Percentiles rank a stretch among this genome's conserved stretches.
These are phyloP conservation scores for Lordiphosa mommai DNA, from an alignment of 1,140 invertebrate genomes.

Conservation along the genomic window DNA sequence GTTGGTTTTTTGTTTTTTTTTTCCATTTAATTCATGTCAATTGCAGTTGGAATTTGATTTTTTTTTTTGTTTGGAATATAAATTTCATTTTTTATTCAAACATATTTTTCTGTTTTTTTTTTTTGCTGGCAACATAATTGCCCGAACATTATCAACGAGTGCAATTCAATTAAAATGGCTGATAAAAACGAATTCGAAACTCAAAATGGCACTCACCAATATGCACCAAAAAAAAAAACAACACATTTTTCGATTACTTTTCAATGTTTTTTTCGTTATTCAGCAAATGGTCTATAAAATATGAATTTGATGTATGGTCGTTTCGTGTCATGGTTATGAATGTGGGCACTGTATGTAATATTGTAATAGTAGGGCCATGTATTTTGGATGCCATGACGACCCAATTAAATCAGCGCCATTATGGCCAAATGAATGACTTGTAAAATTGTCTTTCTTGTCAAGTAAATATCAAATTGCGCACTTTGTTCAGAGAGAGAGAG, in stretches of 20 bases:
- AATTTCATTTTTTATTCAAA: slow-evolving; percentile 15
- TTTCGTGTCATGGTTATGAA: slow-evolving; percentile 36
- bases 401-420: slow-evolving; percentile 52
- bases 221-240: neutral
- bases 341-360: slow-evolving; percentile 33
- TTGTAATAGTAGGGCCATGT: no score
- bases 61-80: slow-evolving; percentile 20
- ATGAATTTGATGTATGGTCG: slow-evolving; percentile 29
- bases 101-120: slow-evolving; percentile 19
- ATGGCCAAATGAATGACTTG: slow-evolving; percentile 72
- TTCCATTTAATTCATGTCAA: slow-evolving; percentile 36
- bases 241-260: slow-evolving; percentile 27
- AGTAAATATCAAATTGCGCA: slow-evolving; percentile 55
- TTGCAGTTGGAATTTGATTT: slow-evolving; percentile 18
- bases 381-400: no score
- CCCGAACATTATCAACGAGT: slow-evolving; percentile 38
- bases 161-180: slow-evolving; percentile 44
- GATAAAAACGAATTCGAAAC: slow-evolving; percentile 34
- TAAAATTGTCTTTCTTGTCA: slow-evolving; percentile 40
- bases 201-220: slow-evolving; percentile 34
- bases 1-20: slow-evolving; percentile 49
- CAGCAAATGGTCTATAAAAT: slow-evolving; percentile 2
- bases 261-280: neutral
- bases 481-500: slow-evolving; percentile 10
- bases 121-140: slow-evolving; percentile 41